Base-by-base conservation (phyloP, 2,888 invertebrate species). In the Archips crataeganus region DNA sequence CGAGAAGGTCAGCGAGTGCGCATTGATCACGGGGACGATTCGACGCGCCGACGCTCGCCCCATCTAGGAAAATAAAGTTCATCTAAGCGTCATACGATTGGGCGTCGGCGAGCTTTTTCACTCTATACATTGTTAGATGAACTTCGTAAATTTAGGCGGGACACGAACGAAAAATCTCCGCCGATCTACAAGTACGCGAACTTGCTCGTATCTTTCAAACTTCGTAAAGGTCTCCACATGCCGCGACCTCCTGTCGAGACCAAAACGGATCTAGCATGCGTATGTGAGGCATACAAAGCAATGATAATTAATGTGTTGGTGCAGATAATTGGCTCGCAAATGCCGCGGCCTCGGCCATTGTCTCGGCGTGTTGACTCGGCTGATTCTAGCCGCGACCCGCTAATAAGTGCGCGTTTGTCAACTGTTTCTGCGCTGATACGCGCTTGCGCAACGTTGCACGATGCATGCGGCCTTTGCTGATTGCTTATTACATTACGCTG, bases 391-490 rank as follows among this genome's bases (percentile, higher is more conserved):
- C 34, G 34, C 15, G 23, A 11, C 61, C 11, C 42, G 42, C 42
- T 5, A 15, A 3, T 62, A 39, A 42, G 39, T 63, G 63, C 10
- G 47, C n/a, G 63, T 47, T 47, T 63, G 63, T 63, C 63, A 47
- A 11, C 62, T 63, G 63, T 63, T 63, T 63, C 62, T 59, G 57
- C 60, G 63, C 47, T 47, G 47, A 63, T 47, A 42, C 63, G 10
- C 62, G 23, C 32, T 63, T 63, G 63, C 63, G 47, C 63, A 63
- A 63, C 62, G 23, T 39, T 23, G 23, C 11, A 11, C 42, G 15
- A 39, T 62, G 34, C 47, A 47, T 10, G 32, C 32, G 47, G 47
- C 63, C 63, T 47, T 63, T 63, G 23, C 42, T 45, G 45, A 49
- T 63, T 63, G 63, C 63, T 63, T 42, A 62, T 45, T 62, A 32